Percentiles rank a stretch among this genome's conserved stretches.
phyloP scores from a whole-genome alignment of 2,797 vertebrate species.

The Eleutherodactylus coqui region DNA sequence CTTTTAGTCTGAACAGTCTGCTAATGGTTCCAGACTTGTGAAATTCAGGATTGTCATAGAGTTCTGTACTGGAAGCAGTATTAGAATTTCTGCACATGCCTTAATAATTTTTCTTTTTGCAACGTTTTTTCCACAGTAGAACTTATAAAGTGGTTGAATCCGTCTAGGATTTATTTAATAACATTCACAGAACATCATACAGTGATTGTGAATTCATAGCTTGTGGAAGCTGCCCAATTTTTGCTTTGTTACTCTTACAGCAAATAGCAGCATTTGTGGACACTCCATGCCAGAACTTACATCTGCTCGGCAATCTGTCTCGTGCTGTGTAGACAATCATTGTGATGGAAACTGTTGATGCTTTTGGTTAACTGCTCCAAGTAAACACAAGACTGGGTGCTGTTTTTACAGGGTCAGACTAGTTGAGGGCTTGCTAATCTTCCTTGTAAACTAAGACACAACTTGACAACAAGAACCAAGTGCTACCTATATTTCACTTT shows the following conservation, averaged over 20 bases:
- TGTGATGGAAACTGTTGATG: conserved; percentile 28
- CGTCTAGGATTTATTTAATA: background rate
- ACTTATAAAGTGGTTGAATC: background rate
- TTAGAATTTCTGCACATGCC: background rate
- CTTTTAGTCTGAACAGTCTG: too few species aligned
- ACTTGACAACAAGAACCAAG: background rate
- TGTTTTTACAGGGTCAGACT: conserved; percentile 6
- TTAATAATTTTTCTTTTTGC: background rate
- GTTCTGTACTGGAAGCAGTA: too few species aligned
- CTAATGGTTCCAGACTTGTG: too few species aligned
- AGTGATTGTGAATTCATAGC: background rate
- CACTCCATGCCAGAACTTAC: conserved; percentile 54
- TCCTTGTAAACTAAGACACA: background rate
- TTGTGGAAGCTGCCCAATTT: conserved; percentile 30
- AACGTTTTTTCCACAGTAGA: too few species aligned
- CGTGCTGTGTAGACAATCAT: conserved; percentile 17
- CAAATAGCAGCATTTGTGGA: conserved; percentile 45
- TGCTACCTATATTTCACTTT: background rate
- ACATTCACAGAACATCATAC: background rate
- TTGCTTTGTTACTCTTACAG: conserved; percentile 35
- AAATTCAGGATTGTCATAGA: too few species aligned
- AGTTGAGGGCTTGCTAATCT: background rate
- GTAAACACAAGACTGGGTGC: conserved; percentile 10
- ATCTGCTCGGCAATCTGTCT: conserved; percentile 60
- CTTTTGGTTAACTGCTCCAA: background rate